Percentiles rank a stretch among this genome's conserved stretches.
phyloP scores from a whole-genome alignment of 2,113 vertebrate species.

The Recurvirostra avosetta region DNA sequence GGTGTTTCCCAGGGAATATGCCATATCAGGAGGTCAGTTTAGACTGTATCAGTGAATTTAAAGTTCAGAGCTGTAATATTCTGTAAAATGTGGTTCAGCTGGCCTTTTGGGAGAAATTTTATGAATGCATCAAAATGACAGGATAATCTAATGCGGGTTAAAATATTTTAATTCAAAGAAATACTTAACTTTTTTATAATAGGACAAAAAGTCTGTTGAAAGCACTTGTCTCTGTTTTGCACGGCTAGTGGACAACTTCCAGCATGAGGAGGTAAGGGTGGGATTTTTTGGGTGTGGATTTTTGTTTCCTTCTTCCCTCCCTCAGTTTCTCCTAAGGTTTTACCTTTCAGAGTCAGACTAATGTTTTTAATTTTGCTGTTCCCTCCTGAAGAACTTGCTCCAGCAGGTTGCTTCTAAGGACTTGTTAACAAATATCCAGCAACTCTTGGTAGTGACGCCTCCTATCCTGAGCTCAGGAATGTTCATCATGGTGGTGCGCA shows the following conservation, averaged over 20 bases:
- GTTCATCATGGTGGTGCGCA: conserved; percentile 99
- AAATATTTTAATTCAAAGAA: not conserved
- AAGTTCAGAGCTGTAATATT: not conserved
- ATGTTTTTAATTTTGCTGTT: not conserved
- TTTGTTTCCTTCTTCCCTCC: not conserved
- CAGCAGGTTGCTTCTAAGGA: conserved; percentile 98
- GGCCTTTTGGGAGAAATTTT: not conserved
- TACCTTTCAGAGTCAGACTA: not conserved
- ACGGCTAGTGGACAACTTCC: conserved; percentile 97
- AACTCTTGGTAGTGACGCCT: conserved; percentile 95
- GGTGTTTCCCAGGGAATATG: not conserved
- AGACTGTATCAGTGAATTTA: not conserved
- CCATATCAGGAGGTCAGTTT: not conserved
- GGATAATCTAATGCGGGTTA: not conserved
- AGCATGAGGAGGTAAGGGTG: conserved; percentile 91
- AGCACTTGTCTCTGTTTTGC: conserved; percentile 99
- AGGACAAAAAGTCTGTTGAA: conserved; percentile 99
- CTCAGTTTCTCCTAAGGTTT: not conserved
- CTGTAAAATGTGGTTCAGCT: not conserved
- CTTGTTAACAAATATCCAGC: conserved; percentile 96
- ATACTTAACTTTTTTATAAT: not conserved
- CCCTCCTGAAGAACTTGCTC: conserved; percentile 85
- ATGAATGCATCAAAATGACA: not conserved
- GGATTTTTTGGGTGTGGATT: accelerated
- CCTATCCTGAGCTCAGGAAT: conserved; percentile 98